Conservation (phyloP, 2,888 invertebrate species). For the Pseudococcus longispinus region DNA sequence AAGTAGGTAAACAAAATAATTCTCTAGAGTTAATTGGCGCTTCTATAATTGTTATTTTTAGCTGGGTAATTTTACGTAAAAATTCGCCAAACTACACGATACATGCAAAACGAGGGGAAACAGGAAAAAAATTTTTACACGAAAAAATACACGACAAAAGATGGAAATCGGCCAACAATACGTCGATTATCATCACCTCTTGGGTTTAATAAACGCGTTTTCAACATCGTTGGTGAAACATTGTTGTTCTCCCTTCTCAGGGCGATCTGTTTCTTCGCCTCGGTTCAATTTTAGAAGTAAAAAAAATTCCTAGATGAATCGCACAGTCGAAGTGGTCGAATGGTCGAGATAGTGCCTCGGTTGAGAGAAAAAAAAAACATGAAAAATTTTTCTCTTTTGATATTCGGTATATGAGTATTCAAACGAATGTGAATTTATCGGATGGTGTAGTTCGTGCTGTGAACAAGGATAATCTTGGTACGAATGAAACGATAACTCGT, state of each 20-base stretch:
- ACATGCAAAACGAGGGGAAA: background rate
- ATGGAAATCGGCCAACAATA: background rate
- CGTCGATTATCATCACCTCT: background rate
- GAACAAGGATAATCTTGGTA: background rate
- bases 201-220: background rate
- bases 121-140: background rate
- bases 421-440: background rate
- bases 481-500: background rate
- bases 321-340: background rate
- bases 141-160: background rate
- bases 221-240: background rate
- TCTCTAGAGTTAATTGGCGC: background rate
- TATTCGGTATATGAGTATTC: background rate
- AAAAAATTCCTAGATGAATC: background rate
- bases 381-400: background rate
- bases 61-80: background rate
- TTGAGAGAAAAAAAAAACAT: background rate
- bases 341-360: no score
- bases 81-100: background rate
- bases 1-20: background rate
- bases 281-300: background rate
- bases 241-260: background rate
- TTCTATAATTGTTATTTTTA: background rate
- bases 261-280: background rate
- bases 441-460: background rate